phyloP scores from a whole-genome alignment of 2,888 invertebrate genomes.

The Sminthurides aquaticus region DNA sequence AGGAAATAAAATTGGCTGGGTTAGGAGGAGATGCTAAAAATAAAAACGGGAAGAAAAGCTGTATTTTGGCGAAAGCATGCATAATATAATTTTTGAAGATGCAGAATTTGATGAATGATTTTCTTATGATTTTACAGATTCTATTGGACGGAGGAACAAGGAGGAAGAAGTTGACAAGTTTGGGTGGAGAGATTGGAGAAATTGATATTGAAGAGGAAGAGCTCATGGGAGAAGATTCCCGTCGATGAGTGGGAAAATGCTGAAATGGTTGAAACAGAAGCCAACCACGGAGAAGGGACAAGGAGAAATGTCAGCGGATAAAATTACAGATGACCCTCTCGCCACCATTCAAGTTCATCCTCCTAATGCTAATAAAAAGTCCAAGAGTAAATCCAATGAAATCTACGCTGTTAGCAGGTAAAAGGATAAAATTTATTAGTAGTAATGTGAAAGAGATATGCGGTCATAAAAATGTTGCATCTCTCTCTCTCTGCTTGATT shows the following conservation, averaged over 20 bases:
- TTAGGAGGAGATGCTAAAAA: too few species aligned
- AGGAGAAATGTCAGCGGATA: constrained; percentile 30
- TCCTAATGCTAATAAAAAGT: constrained; percentile 25
- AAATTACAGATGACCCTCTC: constrained; percentile 42
- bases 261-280: constrained; percentile 43
- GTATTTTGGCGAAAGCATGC: too few species aligned
- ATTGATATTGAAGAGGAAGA: neutral
- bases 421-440: neutral
- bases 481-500: neutral
- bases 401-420: constrained; percentile 43
- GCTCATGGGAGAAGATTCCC: neutral
- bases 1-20: too few species aligned
- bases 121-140: neutral
- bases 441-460: too few species aligned
- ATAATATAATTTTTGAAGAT: too few species aligned
- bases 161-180: neutral
- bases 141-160: neutral
- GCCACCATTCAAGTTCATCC: constrained; percentile 42
- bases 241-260: constrained; percentile 30
- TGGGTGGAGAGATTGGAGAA: neutral
- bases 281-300: constrained; percentile 29
- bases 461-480: neutral
- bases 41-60: too few species aligned
- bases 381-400: constrained; percentile 39
- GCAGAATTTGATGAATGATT: neutral